Evolutionary conservation across 2,797 vertebrate species (phyloP).

Genomic region (Threskiornis aethiopicus): DNA sequence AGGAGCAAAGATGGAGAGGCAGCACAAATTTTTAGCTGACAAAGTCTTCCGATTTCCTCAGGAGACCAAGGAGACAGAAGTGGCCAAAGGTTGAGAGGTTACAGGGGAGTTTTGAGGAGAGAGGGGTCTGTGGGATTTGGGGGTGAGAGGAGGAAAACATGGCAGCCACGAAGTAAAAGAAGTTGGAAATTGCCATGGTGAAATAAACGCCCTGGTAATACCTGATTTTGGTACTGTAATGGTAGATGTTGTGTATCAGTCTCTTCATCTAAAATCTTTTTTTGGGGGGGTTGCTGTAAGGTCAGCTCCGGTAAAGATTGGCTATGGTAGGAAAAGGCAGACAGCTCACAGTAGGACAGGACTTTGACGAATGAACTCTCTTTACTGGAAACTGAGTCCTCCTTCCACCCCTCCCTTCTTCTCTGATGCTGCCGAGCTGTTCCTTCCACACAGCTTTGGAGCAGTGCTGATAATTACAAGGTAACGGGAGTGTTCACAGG

Average conservation of each 20-base stretch:
- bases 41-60: not conserved
- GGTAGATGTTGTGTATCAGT: not conserved
- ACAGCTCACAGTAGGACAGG: not conserved
- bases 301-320: not conserved
- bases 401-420: not conserved
- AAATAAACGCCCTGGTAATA: not conserved
- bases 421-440: not conserved
- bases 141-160: not conserved
- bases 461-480: not conserved
- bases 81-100: not conserved
- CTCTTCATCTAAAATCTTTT: not conserved
- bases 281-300: not conserved
- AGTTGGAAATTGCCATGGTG: not conserved
- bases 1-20: not conserved
- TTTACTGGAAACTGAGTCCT: not conserved
- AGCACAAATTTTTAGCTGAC: not conserved
- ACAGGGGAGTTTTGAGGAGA: not conserved
- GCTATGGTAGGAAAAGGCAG: not conserved
- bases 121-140: not conserved
- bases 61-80: not conserved
- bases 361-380: not conserved
- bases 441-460: not conserved
- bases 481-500: not conserved
- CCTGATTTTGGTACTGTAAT: not conserved
- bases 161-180: not conserved